These are phyloP conservation scores for Philaenus spumarius DNA, from an alignment of 1,140 invertebrate genomes.

Conservation along the genomic window DNA sequence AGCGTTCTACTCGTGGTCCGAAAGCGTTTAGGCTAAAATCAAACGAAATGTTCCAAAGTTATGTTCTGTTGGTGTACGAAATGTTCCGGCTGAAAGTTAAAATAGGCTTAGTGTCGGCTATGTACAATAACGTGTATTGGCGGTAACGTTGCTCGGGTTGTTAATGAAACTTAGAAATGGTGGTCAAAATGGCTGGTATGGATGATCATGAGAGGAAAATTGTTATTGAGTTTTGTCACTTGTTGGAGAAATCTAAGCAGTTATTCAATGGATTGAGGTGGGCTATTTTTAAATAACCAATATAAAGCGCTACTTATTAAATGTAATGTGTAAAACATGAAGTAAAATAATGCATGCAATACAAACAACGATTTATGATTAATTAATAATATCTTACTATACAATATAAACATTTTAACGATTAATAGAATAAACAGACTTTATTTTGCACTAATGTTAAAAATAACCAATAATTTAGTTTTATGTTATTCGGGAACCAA, in stretches of 20 bases:
- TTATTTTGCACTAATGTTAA: too few species aligned
- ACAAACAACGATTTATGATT: too few species aligned
- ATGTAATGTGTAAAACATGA: too few species aligned
- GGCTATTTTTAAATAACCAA: slow-evolving; percentile 17
- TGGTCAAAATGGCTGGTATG: slow-evolving; percentile 65
- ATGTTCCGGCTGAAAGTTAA: background rate
- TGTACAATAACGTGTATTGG: background rate
- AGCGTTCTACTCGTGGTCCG: background rate
- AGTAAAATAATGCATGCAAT: too few species aligned
- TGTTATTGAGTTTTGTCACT: slow-evolving; percentile 92
- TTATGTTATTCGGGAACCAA: too few species aligned
- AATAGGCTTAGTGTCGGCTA: too few species aligned
- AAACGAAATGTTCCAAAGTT: background rate
- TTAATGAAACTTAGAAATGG: slow-evolving; percentile 26
- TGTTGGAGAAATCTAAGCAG: slow-evolving; percentile 96
- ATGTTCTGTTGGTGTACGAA: background rate
- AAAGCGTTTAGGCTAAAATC: background rate
- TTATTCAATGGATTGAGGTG: slow-evolving; percentile 93
- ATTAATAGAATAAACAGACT: too few species aligned
- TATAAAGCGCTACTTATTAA: too few species aligned
- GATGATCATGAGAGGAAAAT: slow-evolving; percentile 88
- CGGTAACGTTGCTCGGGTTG: slow-evolving; percentile 3
- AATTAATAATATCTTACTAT: too few species aligned
- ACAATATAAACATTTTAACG: too few species aligned
- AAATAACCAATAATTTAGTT: too few species aligned